These are phyloP conservation scores for Steinernema hermaphroditum DNA, from an alignment of 2,888 invertebrate genomes.

Conservation along the genomic window DNA sequence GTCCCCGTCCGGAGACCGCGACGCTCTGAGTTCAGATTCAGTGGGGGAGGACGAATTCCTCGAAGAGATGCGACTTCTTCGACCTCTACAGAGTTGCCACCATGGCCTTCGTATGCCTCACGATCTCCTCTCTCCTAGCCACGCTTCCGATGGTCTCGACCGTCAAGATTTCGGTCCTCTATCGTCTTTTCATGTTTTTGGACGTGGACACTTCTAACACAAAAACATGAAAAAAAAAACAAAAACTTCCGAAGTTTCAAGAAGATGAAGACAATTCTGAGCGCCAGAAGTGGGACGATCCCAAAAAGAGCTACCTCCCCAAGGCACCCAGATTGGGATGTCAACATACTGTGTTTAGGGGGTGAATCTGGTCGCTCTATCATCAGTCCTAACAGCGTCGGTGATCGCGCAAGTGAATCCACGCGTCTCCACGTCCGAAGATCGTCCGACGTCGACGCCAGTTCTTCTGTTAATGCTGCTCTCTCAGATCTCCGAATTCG, in stretches of 20 bases:
- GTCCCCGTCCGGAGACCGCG: not conserved
- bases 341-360: too few relatives aligned
- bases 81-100: not conserved
- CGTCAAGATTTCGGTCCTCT: conserved; percentile 34
- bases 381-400: not conserved
- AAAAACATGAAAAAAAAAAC: too few relatives aligned
- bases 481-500: conserved; percentile 7
- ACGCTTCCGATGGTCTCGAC: conserved; percentile 32
- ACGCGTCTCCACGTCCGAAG: not conserved
- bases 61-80: not conserved
- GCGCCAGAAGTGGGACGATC: too few relatives aligned
- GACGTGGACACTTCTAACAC: too few relatives aligned
- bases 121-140: conserved; percentile 28
- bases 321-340: too few relatives aligned
- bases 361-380: not conserved
- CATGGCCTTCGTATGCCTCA: not conserved
- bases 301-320: too few relatives aligned
- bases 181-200: conserved; percentile 37
- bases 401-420: not conserved
- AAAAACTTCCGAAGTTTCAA: too few relatives aligned
- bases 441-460: not conserved
- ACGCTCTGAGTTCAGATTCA: not conserved
- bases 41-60: not conserved
- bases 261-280: too few relatives aligned
- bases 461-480: not conserved